These are phyloP conservation scores for Hapalemur alaotrensis DNA, from an alignment of 2,797 vertebrate genomes.

Conservation along the genomic window DNA sequence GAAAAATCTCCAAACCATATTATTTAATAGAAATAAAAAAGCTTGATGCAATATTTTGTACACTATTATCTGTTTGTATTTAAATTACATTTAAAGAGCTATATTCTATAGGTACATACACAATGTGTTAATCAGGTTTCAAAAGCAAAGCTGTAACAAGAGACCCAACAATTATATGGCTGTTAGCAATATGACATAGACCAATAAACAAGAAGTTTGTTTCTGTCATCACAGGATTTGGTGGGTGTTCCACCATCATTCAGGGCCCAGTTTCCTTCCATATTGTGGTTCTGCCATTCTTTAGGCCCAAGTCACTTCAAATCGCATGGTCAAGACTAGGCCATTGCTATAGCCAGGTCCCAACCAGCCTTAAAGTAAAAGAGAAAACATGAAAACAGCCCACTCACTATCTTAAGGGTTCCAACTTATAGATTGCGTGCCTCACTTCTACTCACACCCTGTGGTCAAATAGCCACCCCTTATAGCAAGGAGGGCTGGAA, in stretches of 20 bases:
- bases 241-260: neutral
- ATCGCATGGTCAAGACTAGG: neutral
- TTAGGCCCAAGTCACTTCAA: neutral
- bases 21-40: conserved; percentile 8
- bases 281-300: neutral
- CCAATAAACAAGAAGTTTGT: neutral
- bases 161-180: neutral
- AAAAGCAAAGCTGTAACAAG: neutral
- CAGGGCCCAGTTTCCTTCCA: neutral
- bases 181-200: neutral
- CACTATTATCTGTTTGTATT: neutral
- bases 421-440: neutral
- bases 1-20: neutral
- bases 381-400: neutral
- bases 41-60: neutral
- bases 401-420: neutral
- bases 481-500: neutral
- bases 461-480: too few species aligned
- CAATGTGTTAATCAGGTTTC: neutral
- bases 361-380: neutral
- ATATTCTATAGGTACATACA: neutral
- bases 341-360: neutral
- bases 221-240: neutral
- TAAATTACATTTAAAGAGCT: neutral
- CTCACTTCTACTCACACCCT: neutral